phyloP scores from a whole-genome alignment of 2,888 invertebrate genomes.

The Drosophila nr. fundita region DNA sequence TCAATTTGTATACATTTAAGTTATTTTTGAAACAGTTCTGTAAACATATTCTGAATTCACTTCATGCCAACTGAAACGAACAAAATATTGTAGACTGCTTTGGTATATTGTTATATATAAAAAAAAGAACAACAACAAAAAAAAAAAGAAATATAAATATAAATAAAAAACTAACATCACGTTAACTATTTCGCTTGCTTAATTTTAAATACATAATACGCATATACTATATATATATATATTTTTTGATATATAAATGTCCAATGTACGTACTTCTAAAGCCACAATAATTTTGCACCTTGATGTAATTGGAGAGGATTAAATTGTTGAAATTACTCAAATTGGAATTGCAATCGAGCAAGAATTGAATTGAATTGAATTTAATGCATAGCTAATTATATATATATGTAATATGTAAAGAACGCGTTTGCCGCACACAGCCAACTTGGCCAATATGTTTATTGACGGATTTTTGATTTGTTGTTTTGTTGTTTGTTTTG shows the following conservation, averaged over 20 bases:
- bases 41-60: background rate
- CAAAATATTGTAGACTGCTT: slow-evolving; percentile 57
- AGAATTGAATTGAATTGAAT: slow-evolving; percentile 7
- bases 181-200: slow-evolving; percentile 50
- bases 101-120: slow-evolving; percentile 29
- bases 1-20: slow-evolving; percentile 3
- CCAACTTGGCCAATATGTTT: slow-evolving; percentile 14
- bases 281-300: slow-evolving; percentile 56
- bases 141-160: background rate
- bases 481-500: slow-evolving; percentile 16
- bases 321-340: background rate
- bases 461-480: slow-evolving; percentile 8
- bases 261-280: slow-evolving; percentile 44
- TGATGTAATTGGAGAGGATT: background rate
- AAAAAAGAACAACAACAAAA: background rate
- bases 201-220: slow-evolving; percentile 33
- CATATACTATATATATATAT: slow-evolving; percentile 30
- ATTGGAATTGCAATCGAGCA: slow-evolving; percentile 17
- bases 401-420: background rate
- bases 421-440: slow-evolving; percentile 16
- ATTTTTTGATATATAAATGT: slow-evolving; percentile 42
- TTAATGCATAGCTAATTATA: slow-evolving; percentile 19
- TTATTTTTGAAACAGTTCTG: background rate
- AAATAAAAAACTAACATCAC: slow-evolving; percentile 17
- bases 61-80: slow-evolving; percentile 32